These are phyloP conservation scores for Acipenser oxyrinchus DNA, from an alignment of 2,797 vertebrate genomes.

Conservation along the genomic window DNA sequence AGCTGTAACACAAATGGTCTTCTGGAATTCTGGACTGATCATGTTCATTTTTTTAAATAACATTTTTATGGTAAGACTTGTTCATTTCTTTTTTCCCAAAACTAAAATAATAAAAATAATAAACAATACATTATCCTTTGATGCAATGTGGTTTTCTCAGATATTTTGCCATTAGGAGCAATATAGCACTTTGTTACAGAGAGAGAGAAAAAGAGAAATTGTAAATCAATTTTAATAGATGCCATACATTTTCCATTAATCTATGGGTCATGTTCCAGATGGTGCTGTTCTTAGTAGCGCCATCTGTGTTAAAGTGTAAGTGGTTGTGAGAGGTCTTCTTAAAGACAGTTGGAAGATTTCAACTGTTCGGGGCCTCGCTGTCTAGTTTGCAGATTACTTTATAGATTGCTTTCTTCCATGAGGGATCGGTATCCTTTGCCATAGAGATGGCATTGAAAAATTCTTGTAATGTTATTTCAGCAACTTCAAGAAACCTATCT, in stretches of 20 bases:
- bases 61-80: background rate
- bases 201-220: background rate
- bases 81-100: background rate
- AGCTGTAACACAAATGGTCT: too few species aligned
- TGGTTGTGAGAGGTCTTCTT: constrained; percentile 28
- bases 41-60: background rate
- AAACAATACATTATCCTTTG: background rate
- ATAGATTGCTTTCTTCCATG: constrained; percentile 98
- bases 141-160: too few species aligned
- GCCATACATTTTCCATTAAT: constrained; percentile 4
- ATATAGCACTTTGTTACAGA: background rate
- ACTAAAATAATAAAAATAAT: background rate
- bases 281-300: background rate
- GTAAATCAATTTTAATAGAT: constrained; percentile 11
- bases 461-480: constrained; percentile 83
- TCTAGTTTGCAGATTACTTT: constrained; percentile 97
- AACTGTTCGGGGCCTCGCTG: constrained; percentile 82
- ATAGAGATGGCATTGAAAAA: constrained; percentile 82
- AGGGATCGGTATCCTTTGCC: constrained; percentile 82
- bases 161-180: background rate
- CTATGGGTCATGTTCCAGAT: background rate
- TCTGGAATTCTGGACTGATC: background rate
- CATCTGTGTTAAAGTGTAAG: background rate
- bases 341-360: constrained; percentile 75
- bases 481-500: constrained; percentile 81